Conservation (phyloP, 2,797 vertebrate species). For the Anabacerthia variegaticeps region DNA sequence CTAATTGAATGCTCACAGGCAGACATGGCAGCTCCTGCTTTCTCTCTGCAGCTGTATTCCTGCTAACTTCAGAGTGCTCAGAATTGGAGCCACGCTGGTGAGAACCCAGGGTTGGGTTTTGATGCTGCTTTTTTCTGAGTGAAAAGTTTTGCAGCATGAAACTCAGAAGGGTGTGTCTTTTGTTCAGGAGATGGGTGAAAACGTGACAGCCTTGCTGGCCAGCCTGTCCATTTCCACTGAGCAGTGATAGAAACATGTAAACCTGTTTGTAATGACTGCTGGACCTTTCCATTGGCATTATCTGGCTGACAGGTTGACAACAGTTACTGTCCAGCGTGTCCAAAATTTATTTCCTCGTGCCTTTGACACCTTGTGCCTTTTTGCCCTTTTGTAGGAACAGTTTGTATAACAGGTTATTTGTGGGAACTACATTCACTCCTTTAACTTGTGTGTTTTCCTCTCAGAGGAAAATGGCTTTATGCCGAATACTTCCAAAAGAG, state of each 20-base stretch:
- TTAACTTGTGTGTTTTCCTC: background rate
- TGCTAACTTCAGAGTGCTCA: background rate
- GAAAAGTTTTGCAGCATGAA: background rate
- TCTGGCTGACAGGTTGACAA: background rate
- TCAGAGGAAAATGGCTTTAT: background rate
- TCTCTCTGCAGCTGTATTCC: background rate
- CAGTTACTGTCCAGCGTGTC: background rate
- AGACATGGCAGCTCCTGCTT: background rate
- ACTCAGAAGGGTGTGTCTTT: background rate
- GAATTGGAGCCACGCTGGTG: accelerated
- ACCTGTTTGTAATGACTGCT: background rate
- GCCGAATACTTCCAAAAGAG: background rate
- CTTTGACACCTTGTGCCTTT: background rate
- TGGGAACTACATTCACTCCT: background rate
- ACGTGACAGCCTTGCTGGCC: background rate
- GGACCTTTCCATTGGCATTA: background rate
- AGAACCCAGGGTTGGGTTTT: background rate
- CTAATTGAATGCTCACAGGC: background rate
- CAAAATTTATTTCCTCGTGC: background rate
- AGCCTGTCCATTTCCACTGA: background rate
- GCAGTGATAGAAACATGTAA: background rate
- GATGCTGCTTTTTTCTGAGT: background rate
- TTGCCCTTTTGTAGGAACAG: background rate
- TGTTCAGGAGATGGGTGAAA: background rate
- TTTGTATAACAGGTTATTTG: background rate